phyloP scores from a whole-genome alignment of 2,797 vertebrate species.

The Amazona ochrocephala region DNA sequence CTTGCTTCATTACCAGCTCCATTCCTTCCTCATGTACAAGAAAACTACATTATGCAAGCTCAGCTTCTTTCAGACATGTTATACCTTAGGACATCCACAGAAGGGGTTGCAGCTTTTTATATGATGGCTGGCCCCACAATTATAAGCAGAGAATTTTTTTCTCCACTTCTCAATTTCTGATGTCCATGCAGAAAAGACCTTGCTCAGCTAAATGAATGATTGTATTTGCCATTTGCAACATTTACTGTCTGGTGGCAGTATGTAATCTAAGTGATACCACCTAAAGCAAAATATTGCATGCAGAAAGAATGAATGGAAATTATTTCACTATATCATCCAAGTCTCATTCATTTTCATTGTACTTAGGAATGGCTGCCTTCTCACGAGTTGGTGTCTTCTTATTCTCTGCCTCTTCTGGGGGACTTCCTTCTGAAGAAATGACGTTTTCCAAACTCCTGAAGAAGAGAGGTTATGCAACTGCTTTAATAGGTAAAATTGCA shows the following conservation, averaged over 20 bases:
- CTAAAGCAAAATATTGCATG: not conserved
- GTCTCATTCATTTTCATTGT: not conserved
- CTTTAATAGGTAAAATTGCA: constrained; percentile 83
- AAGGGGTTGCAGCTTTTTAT: not conserved
- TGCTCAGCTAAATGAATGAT: not conserved
- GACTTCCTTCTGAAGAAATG: constrained; percentile 85
- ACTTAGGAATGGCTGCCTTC: constrained; percentile 74
- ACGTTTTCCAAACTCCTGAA: constrained; percentile 86
- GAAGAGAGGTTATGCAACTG: constrained; percentile 85
- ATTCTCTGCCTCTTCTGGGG: constrained; percentile 87
- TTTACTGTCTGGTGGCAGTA: not conserved
- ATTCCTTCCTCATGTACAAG: not conserved
- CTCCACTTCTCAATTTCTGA: not conserved
- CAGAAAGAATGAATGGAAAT: not conserved
- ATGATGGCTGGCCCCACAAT: not conserved
- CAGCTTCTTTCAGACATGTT: not conserved
- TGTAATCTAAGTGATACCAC: not conserved
- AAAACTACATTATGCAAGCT: not conserved
- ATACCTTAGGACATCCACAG: not conserved
- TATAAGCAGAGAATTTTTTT: not conserved
- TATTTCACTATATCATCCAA: not conserved
- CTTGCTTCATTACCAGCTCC: not conserved
- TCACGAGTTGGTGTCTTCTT: constrained; percentile 77
- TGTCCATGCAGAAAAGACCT: not conserved
- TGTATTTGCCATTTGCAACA: not conserved